Conservation (phyloP, 2,797 vertebrate species). For the Crocidura indochinensis region DNA sequence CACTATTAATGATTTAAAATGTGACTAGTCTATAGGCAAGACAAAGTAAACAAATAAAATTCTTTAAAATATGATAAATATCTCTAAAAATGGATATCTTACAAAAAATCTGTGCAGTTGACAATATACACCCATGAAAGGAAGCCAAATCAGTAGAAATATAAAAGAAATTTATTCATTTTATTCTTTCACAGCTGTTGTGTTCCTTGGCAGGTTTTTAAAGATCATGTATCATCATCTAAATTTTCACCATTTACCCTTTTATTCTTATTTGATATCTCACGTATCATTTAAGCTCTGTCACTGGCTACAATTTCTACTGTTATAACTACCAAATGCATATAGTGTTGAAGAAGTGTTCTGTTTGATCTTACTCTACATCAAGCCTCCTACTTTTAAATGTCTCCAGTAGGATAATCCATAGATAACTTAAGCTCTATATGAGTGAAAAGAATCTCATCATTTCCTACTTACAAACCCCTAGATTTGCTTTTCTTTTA, state of each 20-base stretch:
- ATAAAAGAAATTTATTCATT: neutral
- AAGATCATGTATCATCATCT: neutral
- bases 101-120: neutral
- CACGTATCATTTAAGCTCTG: neutral
- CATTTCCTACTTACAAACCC: neutral
- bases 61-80: neutral
- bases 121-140: constrained; percentile 56
- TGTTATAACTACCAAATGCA: neutral
- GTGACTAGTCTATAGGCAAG: neutral
- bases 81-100: neutral
- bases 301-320: neutral
- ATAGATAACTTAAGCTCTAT: constrained; percentile 3
- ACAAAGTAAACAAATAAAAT: constrained; percentile 52
- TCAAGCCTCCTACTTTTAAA: neutral
- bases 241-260: neutral
- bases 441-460: constrained; percentile 41
- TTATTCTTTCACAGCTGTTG: neutral
- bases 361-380: neutral
- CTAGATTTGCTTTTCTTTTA: neutral
- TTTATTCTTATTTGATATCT: neutral
- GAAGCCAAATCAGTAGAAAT: neutral
- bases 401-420: neutral
- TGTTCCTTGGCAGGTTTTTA: neutral
- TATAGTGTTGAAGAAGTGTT: neutral
- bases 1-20: constrained; percentile 40